Conservation (phyloP, 2,797 vertebrate species). For the Cheirogaleus major region DNA sequence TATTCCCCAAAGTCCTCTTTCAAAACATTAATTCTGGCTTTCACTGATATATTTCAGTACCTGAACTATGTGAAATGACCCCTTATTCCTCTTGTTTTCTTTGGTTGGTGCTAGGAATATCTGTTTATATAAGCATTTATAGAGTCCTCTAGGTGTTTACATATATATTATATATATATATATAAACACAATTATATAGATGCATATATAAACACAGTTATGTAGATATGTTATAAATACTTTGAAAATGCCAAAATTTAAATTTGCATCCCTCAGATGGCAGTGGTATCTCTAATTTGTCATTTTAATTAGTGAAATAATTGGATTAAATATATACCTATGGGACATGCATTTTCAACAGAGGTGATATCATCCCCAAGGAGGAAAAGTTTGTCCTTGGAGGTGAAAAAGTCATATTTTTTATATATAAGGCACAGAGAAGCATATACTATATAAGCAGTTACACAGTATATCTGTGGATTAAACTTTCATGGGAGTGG, state of each 20-base stretch:
- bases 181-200: not conserved
- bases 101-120: not conserved
- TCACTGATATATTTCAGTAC: not conserved
- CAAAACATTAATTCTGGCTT: not conserved
- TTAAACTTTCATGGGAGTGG: not conserved
- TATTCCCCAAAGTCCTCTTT: not conserved
- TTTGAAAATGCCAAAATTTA: not conserved
- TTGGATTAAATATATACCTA: not conserved
- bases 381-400: not conserved
- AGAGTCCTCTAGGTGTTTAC: not conserved
- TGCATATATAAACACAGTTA: not conserved
- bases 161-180: not conserved
- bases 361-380: not conserved
- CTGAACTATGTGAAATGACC: not conserved
- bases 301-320: conserved; percentile 2
- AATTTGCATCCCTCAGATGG: not conserved
- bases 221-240: not conserved
- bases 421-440: not conserved
- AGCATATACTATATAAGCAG: not conserved
- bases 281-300: not conserved
- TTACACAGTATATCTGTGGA: not conserved
- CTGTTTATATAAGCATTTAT: not conserved
- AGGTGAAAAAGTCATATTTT: not conserved
- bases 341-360: not conserved
- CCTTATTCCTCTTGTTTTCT: not conserved